Conservation (phyloP, 2,797 vertebrate genomes). For the Paguma larvata region DNA sequence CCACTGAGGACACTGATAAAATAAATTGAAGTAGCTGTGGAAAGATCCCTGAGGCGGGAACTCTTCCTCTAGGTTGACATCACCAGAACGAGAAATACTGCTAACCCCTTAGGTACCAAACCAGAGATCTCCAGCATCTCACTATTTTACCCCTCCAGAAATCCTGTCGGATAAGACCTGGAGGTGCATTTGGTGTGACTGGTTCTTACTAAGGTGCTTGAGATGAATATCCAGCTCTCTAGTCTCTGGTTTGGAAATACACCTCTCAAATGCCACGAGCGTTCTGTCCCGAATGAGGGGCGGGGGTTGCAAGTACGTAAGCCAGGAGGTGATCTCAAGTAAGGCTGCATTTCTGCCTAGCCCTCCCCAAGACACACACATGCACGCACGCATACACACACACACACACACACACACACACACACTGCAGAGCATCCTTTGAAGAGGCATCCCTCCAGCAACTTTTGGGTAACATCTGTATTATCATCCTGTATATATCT, state of each 20-base stretch:
- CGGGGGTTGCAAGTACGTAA: not conserved
- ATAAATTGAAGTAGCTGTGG: not conserved
- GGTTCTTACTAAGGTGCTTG: not conserved
- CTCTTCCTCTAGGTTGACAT: not conserved
- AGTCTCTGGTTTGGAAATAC: not conserved
- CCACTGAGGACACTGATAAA: not conserved
- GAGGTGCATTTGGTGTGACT: not conserved
- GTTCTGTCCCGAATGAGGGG: not conserved
- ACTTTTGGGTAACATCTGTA: not conserved
- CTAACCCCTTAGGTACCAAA: not conserved
- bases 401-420: not conserved
- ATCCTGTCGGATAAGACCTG: not conserved
- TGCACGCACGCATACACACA: not conserved
- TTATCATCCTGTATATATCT: not conserved
- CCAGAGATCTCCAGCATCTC: not conserved
- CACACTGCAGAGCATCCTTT: not conserved
- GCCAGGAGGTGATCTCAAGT: not conserved
- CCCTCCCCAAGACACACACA: not conserved
- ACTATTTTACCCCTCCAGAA: not conserved
- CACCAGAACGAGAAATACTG: not conserved
- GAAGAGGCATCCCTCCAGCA: not conserved
- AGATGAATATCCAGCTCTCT: not conserved
- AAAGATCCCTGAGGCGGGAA: not conserved
- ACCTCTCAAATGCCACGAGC: not conserved
- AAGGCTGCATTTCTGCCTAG: not conserved